Conservation (phyloP, 2,113 vertebrate species). For the Poeciliopsis retropinna region DNA sequence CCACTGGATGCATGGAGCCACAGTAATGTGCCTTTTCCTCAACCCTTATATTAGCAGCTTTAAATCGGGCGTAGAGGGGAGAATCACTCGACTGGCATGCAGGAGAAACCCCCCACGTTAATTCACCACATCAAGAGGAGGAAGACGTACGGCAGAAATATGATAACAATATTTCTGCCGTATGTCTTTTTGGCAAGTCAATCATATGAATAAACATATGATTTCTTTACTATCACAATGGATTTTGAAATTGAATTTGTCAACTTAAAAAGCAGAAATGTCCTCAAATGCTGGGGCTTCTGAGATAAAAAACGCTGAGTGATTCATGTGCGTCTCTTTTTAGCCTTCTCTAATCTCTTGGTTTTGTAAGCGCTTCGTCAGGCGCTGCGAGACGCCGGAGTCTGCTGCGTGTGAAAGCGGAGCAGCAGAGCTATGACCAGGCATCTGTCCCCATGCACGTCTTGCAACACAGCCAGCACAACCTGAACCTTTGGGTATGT, state of each 20-base stretch:
- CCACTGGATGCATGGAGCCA: constrained; percentile 45
- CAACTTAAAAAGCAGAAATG: background rate
- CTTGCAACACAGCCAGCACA: constrained; percentile 48
- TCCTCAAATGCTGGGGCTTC: background rate
- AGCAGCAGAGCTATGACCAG: constrained; percentile 34
- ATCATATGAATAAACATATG: no score
- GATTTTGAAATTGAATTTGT: background rate
- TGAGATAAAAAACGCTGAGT: constrained; percentile 1
- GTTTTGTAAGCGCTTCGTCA: constrained; percentile 26
- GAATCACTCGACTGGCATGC: constrained; percentile 14
- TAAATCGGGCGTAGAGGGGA: constrained; percentile 39
- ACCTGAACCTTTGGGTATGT: constrained; percentile 57
- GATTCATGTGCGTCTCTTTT: constrained; percentile 13
- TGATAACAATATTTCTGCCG: constrained; percentile 11
- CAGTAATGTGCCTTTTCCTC: constrained; percentile 39
- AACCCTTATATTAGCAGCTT: constrained; percentile 55
- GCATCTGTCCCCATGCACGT: constrained; percentile 21
- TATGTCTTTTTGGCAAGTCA: background rate
- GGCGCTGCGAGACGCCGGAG: constrained; percentile 36
- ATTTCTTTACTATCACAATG: background rate
- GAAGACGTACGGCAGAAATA: background rate
- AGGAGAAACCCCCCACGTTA: constrained; percentile 17
- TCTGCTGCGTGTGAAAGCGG: constrained; percentile 23
- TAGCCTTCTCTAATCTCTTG: constrained; percentile 11
- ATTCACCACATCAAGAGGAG: constrained; percentile 58